Base-by-base conservation (phyloP, 1,140 invertebrate genomes). In the Camponotus pennsylvanicus region DNA sequence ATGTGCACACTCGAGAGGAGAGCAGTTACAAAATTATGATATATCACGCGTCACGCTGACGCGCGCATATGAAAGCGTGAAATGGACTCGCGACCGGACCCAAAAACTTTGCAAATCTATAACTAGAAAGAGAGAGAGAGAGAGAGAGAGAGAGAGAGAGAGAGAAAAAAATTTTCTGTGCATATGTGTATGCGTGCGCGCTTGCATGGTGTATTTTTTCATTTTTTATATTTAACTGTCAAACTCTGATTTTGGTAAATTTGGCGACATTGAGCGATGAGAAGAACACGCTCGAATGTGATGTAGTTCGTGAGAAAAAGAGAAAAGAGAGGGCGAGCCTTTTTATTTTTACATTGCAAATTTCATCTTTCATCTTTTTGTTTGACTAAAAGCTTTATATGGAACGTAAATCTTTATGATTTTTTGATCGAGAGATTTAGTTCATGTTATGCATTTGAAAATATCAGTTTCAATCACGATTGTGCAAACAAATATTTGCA, bases 11-110 rank as follows among this genome's bases (percentile, higher is more conserved):
- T 73, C 52, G 37, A 55, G 37, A 55, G 11, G 77, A 89, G 57
- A 85, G 85, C 89, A 85, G 89, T 85, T 90, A 90, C 76, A 86
- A 92, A 93, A 93, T 93, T 93, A 93, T 93, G 93, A 93, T 93
- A 90, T 92, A 93, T 93, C 86, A 63, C 87, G 40, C 83, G 86
- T 89, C 90, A 88, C 27, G 52, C 21, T 32, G 52, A 85, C 83
- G 32, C 37, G 40, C 27, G 75, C 40, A 66, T 64, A 82, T 70
- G 40, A 73, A 85, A 69, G 59, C 32, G 49, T 80, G 75, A 89
- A 61, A 61, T 27, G 18, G 42, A 83, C 84, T 84, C 55, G 73
- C 64, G 57, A 55, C 27, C 79, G 52, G 42, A n/a, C 52, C n/a
- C 84, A 75, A 77, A 57, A 82, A 57, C 52, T 78, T 86, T 49